A percentile compares a stretch with the other conserved stretches of the same genome.
These are phyloP conservation scores for Teinopalpus imperialis DNA, from an alignment of 2,888 invertebrate genomes.

Conservation along the genomic window DNA sequence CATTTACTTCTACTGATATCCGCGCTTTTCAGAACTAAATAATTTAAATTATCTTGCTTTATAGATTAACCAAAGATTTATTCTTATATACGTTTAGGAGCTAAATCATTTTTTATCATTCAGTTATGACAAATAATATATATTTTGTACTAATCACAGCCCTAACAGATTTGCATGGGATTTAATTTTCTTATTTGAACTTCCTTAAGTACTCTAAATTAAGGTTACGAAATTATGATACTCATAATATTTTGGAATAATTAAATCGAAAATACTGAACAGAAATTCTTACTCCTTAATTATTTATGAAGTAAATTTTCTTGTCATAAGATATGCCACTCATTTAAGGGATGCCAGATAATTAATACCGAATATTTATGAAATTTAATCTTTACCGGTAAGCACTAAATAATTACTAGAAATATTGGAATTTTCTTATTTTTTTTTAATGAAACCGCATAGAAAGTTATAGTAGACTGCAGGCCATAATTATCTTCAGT, in stretches of 20 bases:
- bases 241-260: conserved; percentile 75
- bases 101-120: too few relatives aligned
- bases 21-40: too few relatives aligned
- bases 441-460: too few relatives aligned
- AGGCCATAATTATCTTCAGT: too few relatives aligned
- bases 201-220: conserved; percentile 73
- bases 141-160: conserved; percentile 13
- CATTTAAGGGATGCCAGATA: conserved; percentile 35
- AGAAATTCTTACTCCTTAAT: conserved; percentile 58
- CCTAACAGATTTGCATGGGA: conserved; percentile 57
- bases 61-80: too few relatives aligned
- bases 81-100: too few relatives aligned
- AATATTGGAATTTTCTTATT: too few relatives aligned
- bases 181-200: conserved; percentile 73
- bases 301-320: conserved; percentile 52
- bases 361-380: conserved; percentile 30
- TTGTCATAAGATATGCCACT: conserved; percentile 41
- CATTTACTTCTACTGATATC: too few relatives aligned
- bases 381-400: conserved; percentile 30
- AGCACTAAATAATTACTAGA: background rate
- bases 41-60: too few relatives aligned
- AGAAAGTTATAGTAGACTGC: too few relatives aligned
- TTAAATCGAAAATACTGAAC: conserved; percentile 69
- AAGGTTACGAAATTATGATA: conserved; percentile 78
- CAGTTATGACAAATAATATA: conserved; percentile 3